Conservation (phyloP, 2,113 vertebrate species). For the Ifrita kowaldi region DNA sequence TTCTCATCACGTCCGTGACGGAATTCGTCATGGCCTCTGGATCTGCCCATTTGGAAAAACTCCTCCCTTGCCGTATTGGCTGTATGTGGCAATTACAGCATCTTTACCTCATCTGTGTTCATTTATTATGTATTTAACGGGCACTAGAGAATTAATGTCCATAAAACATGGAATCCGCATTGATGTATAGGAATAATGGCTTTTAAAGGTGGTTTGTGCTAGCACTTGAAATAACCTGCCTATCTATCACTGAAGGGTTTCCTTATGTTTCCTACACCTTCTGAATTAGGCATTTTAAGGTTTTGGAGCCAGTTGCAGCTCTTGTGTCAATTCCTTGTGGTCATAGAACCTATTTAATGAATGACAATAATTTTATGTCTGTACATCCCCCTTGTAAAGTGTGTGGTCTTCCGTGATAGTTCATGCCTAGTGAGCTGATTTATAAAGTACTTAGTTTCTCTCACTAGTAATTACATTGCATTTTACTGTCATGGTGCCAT, state of each 20-base stretch:
- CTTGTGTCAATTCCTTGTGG: neutral
- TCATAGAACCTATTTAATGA: neutral
- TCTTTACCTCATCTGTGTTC: conserved; percentile 92
- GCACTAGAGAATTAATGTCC: conserved; percentile 88
- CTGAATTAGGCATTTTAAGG: neutral
- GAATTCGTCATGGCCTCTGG: conserved; percentile 91
- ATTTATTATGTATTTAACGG: conserved; percentile 91
- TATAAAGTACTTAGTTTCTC: neutral
- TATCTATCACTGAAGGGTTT: neutral
- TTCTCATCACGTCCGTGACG: conserved; percentile 92
- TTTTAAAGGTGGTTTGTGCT: neutral
- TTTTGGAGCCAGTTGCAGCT: neutral
- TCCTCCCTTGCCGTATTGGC: conserved; percentile 88
- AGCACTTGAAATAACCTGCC: neutral
- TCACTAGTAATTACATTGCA: neutral
- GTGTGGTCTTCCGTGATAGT: neutral
- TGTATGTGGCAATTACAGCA: conserved; percentile 88
- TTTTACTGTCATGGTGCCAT: neutral
- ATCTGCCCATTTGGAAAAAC: conserved; percentile 93
- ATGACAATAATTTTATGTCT: neutral
- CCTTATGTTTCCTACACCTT: neutral
- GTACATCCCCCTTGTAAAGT: neutral
- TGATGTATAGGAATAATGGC: conserved; percentile 78
- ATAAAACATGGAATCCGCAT: conserved; percentile 88
- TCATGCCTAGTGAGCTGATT: neutral